phyloP scores from a whole-genome alignment of 2,113 vertebrate species.

The Nycticebus coucang region DNA sequence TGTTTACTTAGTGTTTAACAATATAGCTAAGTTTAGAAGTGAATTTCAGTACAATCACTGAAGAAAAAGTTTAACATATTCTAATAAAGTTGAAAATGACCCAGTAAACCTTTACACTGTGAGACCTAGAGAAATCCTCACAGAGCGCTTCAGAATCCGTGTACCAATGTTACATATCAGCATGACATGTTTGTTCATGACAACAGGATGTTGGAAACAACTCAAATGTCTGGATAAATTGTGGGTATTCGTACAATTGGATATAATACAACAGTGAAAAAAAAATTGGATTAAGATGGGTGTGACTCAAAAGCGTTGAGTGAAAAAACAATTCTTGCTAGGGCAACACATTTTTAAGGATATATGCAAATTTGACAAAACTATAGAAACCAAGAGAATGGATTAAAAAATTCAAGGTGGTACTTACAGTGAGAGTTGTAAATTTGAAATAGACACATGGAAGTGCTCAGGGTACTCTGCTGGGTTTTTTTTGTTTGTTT shows the following conservation, averaged over 20 bases:
- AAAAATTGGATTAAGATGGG: neutral
- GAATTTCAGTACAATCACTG: neutral
- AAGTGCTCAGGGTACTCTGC: neutral
- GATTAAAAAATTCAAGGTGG: neutral
- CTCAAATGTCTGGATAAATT: neutral
- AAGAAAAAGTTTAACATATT: neutral
- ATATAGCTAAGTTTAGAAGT: neutral
- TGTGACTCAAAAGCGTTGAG: neutral
- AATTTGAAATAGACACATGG: neutral
- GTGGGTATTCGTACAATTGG: neutral
- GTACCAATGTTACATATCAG: neutral
- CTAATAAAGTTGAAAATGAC: neutral
- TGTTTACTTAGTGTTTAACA: neutral
- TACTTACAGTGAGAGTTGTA: neutral
- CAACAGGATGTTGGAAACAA: neutral
- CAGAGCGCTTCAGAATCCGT: rapidly evolving
- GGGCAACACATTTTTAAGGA: neutral
- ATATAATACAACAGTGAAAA: neutral
- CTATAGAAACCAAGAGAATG: neutral
- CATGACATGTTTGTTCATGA: neutral
- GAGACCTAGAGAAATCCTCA: conserved; percentile 5
- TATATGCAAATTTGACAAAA: neutral
- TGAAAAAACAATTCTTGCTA: neutral
- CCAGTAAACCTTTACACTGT: neutral
- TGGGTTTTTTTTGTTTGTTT: neutral